Percentiles rank a stretch among this genome's conserved stretches.
phyloP scores from a whole-genome alignment of 2,113 vertebrate species.

The Urocynchramus pylzowi region DNA sequence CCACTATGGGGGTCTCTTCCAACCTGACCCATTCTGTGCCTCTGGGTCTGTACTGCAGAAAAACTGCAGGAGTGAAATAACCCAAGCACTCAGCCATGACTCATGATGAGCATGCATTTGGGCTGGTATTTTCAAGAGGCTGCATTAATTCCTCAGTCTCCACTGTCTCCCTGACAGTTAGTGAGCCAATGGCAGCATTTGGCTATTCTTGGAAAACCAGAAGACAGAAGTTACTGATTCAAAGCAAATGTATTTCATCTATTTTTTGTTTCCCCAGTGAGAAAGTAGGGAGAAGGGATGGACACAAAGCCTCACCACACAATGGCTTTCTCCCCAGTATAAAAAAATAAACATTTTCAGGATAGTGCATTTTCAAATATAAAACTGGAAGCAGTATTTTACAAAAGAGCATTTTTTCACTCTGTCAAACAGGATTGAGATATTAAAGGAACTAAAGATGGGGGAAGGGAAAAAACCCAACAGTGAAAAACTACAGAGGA shows the following conservation, averaged over 20 bases:
- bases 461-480: background rate
- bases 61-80: background rate
- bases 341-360: background rate
- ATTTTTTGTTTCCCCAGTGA: background rate
- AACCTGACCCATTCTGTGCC: background rate
- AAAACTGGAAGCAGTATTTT: background rate
- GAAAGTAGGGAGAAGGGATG: background rate
- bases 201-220: conserved; percentile 54
- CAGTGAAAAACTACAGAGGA: background rate
- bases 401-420: background rate
- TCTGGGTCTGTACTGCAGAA: background rate
- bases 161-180: background rate
- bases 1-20: background rate
- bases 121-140: conserved; percentile 26
- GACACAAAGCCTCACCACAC: background rate
- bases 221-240: conserved; percentile 38
- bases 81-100: background rate
- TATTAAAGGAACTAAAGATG: background rate
- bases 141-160: conserved; percentile 20
- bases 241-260: conserved; percentile 25
- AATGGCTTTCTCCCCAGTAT: background rate
- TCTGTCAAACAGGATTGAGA: background rate
- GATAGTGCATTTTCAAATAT: background rate
- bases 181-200: conserved; percentile 27
- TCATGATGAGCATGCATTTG: conserved; percentile 23